Base-by-base conservation (phyloP, 1,140 invertebrate genomes). In the Pomphorhynchus laevis region DNA sequence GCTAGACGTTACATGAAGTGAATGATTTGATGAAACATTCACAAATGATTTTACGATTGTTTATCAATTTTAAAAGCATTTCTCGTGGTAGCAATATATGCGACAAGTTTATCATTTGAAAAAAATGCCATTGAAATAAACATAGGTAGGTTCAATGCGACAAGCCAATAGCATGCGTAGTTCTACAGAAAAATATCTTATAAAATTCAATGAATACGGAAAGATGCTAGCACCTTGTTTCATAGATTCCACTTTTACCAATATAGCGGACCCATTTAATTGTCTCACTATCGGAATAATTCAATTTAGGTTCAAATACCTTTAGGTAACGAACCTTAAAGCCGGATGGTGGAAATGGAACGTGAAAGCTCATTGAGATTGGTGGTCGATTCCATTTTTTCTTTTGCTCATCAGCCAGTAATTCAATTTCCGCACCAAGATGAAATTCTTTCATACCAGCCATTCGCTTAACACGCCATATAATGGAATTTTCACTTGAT, bases 191-290 rank as follows among this genome's bases (percentile, higher is more conserved):
- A n/a, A n/a, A n/a, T n/a, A n/a, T n/a, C n/a, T n/a, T n/a, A n/a
- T n/a, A n/a, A n/a, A n/a, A n/a, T n/a, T n/a, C n/a, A n/a, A n/a
- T n/a, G n/a, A n/a, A n/a, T n/a, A n/a, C n/a, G n/a, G n/a, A n/a
- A n/a, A n/a, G n/a, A n/a, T n/a, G n/a, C n/a, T n/a, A 91, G 64
- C 89, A 98, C 62, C 89, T 65, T 18, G 89, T 98, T 64, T 98
- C 89, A 54, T 98, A 99, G 5, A 98, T 66, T 38, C 89, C 89
- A 58, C 79, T 91, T 47, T 80, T 69, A 12, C 89, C 89, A 52
- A 98, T 98, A 59, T 99, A 99, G 32, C 89, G 67, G 18, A 99
- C 89, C 89, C 89, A 98, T 70, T 99, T 99, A 51, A 98, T 91
- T 45, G 98, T 89, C 59, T 95, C 89, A 49, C 95, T 84, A 56